Percentiles rank a stretch among this genome's conserved stretches.
These are phyloP conservation scores for Eonycteris spelaea DNA, from an alignment of 2,113 vertebrate genomes.

Conservation along the genomic window DNA sequence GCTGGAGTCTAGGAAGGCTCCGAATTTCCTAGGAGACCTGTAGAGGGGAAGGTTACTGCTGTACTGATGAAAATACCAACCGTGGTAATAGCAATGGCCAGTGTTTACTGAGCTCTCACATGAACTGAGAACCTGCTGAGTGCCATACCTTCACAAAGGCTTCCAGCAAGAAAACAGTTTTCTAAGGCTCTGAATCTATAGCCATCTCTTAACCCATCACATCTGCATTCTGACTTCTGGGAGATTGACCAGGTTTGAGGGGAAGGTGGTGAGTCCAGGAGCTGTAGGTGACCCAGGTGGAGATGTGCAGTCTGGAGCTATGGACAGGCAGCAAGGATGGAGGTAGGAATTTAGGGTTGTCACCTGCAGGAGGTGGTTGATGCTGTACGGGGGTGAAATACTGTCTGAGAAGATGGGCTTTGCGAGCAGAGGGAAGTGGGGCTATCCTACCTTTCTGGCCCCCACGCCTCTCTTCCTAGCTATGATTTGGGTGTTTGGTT, in stretches of 20 bases:
- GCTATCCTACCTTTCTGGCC: not conserved
- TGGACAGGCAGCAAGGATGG: not conserved
- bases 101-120: not conserved
- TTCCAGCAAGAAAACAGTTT: not conserved
- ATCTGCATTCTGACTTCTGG: not conserved
- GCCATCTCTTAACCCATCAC: not conserved
- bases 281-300: not conserved
- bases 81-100: not conserved
- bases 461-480: rapidly evolving
- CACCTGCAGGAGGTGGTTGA: not conserved
- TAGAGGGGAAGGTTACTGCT: not conserved
- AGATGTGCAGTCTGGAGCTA: not conserved
- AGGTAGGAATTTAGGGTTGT: not conserved
- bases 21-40: not conserved
- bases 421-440: not conserved
- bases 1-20: not conserved
- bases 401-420: not conserved
- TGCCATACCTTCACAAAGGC: not conserved
- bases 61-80: not conserved
- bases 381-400: not conserved
- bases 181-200: not conserved
- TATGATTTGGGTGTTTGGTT: not conserved
- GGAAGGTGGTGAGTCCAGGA: not conserved
- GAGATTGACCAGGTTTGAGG: not conserved
- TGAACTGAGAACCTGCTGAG: not conserved